These are phyloP conservation scores for Prorops nasuta DNA, from an alignment of 1,140 invertebrate genomes.

Conservation along the genomic window DNA sequence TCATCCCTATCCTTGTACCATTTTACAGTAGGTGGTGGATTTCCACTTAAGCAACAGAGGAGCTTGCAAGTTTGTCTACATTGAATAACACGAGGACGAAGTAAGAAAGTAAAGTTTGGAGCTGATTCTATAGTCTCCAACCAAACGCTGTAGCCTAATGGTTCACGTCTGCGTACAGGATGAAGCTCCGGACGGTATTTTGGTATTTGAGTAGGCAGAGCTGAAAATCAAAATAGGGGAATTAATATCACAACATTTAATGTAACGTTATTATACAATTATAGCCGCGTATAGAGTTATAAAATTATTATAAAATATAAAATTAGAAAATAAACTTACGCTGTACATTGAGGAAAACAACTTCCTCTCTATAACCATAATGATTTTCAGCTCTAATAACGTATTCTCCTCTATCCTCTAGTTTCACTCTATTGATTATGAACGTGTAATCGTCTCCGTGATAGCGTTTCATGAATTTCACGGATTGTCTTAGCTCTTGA, in stretches of 20 bases:
- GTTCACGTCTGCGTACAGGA: conserved; percentile 72
- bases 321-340: conserved; percentile 61
- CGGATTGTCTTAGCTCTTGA: conserved; percentile 91
- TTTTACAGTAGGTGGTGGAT: conserved; percentile 86
- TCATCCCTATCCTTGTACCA: conserved; percentile 94
- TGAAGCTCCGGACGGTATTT: conserved; percentile 74
- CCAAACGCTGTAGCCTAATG: conserved; percentile 83
- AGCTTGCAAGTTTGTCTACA: conserved; percentile 92
- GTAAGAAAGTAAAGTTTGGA: conserved; percentile 94
- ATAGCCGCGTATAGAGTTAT: no score
- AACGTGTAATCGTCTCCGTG: conserved; percentile 95
- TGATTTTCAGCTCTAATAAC: conserved; percentile 96
- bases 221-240: conserved; percentile 54
- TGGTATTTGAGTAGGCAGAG: conserved; percentile 78
- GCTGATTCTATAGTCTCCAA: conserved; percentile 85
- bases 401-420: conserved; percentile 96
- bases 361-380: conserved; percentile 94
- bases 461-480: conserved; percentile 99
- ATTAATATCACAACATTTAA: neutral
- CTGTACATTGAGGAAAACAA: conserved; percentile 96
- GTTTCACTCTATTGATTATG: conserved; percentile 92
- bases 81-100: conserved; percentile 97
- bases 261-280: conserved; percentile 9
- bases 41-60: conserved; percentile 93
- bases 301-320: conserved; percentile 11